Percentiles rank a stretch among this genome's conserved stretches.
These are phyloP conservation scores for Dendropsophus ebraccatus DNA, from an alignment of 2,113 vertebrate genomes.

Conservation along the genomic window DNA sequence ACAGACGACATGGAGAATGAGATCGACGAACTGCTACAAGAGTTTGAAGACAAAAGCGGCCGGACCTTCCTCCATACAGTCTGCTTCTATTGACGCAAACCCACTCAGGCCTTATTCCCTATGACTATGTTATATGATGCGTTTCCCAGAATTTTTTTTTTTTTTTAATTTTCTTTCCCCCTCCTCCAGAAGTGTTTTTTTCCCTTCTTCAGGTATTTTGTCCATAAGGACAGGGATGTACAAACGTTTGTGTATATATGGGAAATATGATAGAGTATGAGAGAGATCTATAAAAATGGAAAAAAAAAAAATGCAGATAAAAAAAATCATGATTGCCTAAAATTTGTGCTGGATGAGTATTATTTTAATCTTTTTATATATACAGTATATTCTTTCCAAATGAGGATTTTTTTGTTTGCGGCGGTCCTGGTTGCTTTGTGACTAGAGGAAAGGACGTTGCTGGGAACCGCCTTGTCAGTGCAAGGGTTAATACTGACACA, in stretches of 20 bases:
- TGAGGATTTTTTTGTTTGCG: slow-evolving; percentile 62
- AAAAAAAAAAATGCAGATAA: background rate
- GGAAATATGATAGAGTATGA: slow-evolving; percentile 51
- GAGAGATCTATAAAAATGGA: slow-evolving; percentile 51
- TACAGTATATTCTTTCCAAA: slow-evolving; percentile 66
- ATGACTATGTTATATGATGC: slow-evolving; percentile 26
- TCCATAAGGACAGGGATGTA: slow-evolving; percentile 60
- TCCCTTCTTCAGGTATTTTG: slow-evolving; percentile 63
- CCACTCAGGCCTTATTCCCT: slow-evolving; percentile 55
- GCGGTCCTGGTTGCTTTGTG: slow-evolving; percentile 57
- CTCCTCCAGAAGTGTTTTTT: slow-evolving; percentile 52
- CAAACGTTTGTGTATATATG: slow-evolving; percentile 63
- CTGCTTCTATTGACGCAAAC: slow-evolving; percentile 92
- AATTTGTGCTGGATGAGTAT: slow-evolving; percentile 47
- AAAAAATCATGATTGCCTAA: slow-evolving; percentile 63
- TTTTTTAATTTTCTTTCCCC: slow-evolving; percentile 16
- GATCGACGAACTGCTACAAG: slow-evolving; percentile 96
- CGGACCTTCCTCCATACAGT: slow-evolving; percentile 95
- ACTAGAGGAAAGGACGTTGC: background rate
- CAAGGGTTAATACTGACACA: slow-evolving; percentile 5
- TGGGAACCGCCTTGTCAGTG: slow-evolving; percentile 6
- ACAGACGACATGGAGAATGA: slow-evolving; percentile 99
- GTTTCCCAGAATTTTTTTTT: slow-evolving; percentile 34
- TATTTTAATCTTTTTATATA: slow-evolving; percentile 60
- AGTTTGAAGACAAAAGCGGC: slow-evolving; percentile 97